These are phyloP conservation scores for Macropodus opercularis DNA, from an alignment of 2,797 vertebrate species.

Conservation along the genomic window DNA sequence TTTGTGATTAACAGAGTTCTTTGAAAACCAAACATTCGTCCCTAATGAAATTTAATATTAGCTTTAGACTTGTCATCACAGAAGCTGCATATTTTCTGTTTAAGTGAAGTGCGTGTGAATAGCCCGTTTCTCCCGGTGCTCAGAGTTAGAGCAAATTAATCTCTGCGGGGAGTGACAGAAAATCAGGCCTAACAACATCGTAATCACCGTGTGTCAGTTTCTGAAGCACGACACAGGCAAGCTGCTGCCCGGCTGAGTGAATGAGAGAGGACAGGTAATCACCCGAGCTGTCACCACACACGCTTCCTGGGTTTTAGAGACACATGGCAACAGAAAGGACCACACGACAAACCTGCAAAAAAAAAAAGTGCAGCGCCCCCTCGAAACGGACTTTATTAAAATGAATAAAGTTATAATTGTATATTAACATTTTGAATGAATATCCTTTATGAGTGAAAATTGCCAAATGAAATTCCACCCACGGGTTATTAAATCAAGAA, in stretches of 20 bases:
- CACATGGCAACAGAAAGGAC: slow-evolving; percentile 43
- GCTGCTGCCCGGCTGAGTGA: slow-evolving; percentile 64
- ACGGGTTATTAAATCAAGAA: too few relatives aligned
- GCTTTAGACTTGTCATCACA: slow-evolving; percentile 40
- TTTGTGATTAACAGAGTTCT: slow-evolving; percentile 26
- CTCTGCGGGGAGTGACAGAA: slow-evolving; percentile 47
- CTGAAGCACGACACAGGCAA: slow-evolving; percentile 69
- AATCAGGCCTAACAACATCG: slow-evolving; percentile 67
- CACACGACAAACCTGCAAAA: slow-evolving; percentile 47
- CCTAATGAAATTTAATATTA: slow-evolving; percentile 50
- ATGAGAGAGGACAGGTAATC: slow-evolving; percentile 76
- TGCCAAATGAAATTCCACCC: too few relatives aligned
- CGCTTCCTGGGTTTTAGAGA: slow-evolving; percentile 51
- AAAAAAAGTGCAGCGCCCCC: slow-evolving; percentile 23
- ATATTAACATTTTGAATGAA: too few relatives aligned
- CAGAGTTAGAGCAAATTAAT: slow-evolving; percentile 60
- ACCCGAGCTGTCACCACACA: slow-evolving; percentile 67
- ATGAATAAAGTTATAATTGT: too few relatives aligned
- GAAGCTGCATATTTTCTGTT: slow-evolving; percentile 53
- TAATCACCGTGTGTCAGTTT: slow-evolving; percentile 76
- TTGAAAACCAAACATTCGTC: slow-evolving; percentile 53
- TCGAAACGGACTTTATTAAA: slow-evolving; percentile 39
- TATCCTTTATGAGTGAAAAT: too few relatives aligned
- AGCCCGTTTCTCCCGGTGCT: slow-evolving; percentile 44
- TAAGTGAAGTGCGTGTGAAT: slow-evolving; percentile 46